Conservation (phyloP, 2,888 invertebrate genomes). For the Drosophila formosana region DNA sequence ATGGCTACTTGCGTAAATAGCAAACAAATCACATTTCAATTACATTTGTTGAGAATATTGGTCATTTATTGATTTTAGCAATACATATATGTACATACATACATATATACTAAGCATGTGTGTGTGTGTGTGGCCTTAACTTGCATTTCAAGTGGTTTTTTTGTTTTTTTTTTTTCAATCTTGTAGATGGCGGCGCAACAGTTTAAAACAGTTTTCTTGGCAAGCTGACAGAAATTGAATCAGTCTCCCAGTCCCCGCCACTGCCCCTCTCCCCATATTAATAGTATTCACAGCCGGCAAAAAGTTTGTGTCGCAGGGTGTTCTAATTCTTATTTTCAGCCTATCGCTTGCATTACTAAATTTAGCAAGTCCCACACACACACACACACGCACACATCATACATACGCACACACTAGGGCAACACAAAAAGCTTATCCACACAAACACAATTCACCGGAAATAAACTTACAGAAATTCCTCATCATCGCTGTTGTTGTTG, state of each 20-base stretch:
- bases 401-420: constrained; percentile 9
- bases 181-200: constrained; percentile 57
- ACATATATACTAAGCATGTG: constrained; percentile 10
- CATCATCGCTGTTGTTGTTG: constrained; percentile 29
- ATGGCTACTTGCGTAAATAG: not conserved
- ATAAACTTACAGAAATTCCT: constrained; percentile 77
- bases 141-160: constrained; percentile 31
- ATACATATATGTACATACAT: not conserved
- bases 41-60: constrained; percentile 43
- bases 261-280: constrained; percentile 42
- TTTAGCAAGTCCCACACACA: constrained; percentile 62
- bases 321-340: constrained; percentile 81
- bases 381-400: constrained; percentile 7
- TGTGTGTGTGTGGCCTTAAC: constrained; percentile 29
- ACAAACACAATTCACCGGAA: constrained; percentile 42
- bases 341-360: constrained; percentile 68
- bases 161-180: constrained; percentile 35
- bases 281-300: constrained; percentile 53
- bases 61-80: constrained; percentile 68
- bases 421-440: constrained; percentile 32
- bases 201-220: constrained; percentile 66
- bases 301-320: constrained; percentile 67
- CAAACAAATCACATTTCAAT: constrained; percentile 7
- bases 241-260: not conserved
- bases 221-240: constrained; percentile 60